A percentile compares a stretch with the other conserved stretches of the same genome.
These are phyloP conservation scores for Volucella inflata DNA, from an alignment of 2,888 invertebrate genomes.

Conservation along the genomic window DNA sequence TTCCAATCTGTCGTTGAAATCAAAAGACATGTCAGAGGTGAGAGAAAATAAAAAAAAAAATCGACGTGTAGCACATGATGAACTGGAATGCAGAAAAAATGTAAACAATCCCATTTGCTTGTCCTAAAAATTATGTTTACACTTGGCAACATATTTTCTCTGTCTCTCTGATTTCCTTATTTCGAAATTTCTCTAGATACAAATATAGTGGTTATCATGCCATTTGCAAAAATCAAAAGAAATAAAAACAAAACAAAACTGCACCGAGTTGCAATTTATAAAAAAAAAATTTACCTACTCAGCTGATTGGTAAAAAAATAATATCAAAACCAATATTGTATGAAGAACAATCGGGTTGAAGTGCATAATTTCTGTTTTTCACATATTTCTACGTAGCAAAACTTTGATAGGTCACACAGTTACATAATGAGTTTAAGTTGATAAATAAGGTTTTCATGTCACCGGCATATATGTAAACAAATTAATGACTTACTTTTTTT, in stretches of 20 bases:
- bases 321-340: not conserved
- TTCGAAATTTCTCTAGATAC: no score
- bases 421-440: slow-evolving; percentile 50
- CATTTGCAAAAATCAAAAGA: no score
- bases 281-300: not conserved
- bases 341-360: not conserved
- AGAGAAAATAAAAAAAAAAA: no score
- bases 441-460: slow-evolving; percentile 63
- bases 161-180: no score
- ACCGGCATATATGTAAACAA: slow-evolving; percentile 5
- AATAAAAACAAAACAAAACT: not conserved
- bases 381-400: slow-evolving; percentile 4
- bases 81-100: no score
- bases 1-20: no score
- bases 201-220: no score
- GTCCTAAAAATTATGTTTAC: no score
- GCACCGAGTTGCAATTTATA: not conserved
- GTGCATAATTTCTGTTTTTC: slow-evolving; percentile 10
- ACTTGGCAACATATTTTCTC: no score
- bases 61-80: no score
- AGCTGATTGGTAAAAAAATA: slow-evolving; percentile 3
- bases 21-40: no score
- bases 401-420: slow-evolving; percentile 41
- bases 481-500: not conserved
- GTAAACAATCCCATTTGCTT: no score